A percentile compares a stretch with the other conserved stretches of the same genome.
Conservation (phyloP, 2,888 invertebrate species). For the Taenaris catops region DNA sequence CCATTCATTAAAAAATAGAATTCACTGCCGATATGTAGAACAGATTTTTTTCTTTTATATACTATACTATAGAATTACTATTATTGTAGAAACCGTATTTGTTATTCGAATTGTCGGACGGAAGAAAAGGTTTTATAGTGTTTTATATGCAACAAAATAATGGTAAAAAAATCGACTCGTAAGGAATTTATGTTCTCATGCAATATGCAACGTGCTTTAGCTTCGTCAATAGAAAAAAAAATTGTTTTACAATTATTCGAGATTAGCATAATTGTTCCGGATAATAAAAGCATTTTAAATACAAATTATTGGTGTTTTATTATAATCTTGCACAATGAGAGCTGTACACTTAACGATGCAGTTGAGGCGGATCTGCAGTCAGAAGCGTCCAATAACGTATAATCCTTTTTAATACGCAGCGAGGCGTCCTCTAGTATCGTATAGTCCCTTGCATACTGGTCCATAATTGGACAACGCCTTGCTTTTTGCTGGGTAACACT, state of each 20-base stretch:
- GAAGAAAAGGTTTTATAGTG: constrained; percentile 26
- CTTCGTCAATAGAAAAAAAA: constrained; percentile 43
- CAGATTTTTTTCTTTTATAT: constrained; percentile 13
- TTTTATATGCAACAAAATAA: constrained; percentile 33
- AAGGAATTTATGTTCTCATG: constrained; percentile 26
- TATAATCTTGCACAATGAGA: too few species aligned
- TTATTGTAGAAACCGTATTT: constrained; percentile 15
- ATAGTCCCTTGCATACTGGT: too few species aligned
- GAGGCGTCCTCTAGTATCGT: too few species aligned
- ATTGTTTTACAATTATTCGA: constrained; percentile 47
- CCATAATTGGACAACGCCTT: too few species aligned
- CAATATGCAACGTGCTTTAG: constrained; percentile 45
- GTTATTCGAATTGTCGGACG: constrained; percentile 17
- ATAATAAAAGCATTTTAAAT: constrained; percentile 54
- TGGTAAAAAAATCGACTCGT: constrained; percentile 23
- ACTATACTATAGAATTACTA: constrained; percentile 2
- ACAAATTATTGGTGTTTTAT: constrained; percentile 29
- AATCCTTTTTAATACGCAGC: too few species aligned
- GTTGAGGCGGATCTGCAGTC: too few species aligned
- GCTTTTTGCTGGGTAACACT: too few species aligned
- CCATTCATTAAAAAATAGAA: constrained; percentile 19
- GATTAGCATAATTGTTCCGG: constrained; percentile 55
- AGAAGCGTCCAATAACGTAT: too few species aligned
- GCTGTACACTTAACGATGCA: too few species aligned
- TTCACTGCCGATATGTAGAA: constrained; percentile 28